These are phyloP conservation scores for Erythrocercus mccallii DNA, from an alignment of 2,113 vertebrate species.

Conservation along the genomic window DNA sequence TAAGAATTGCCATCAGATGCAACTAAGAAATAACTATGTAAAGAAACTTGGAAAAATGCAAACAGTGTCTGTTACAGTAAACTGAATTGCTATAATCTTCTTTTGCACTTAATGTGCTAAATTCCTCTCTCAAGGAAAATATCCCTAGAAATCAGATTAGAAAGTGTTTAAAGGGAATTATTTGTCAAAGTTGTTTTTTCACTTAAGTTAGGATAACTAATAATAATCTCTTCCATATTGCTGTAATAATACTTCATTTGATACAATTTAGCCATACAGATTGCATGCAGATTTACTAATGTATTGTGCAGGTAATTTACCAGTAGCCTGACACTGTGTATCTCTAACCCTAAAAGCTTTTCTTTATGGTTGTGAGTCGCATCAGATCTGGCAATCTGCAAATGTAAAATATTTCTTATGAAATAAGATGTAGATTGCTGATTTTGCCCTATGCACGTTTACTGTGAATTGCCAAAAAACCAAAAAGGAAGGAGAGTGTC, in stretches of 20 bases:
- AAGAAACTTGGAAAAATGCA: slow-evolving; percentile 19
- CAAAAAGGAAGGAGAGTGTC: neutral
- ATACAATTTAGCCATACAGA: neutral
- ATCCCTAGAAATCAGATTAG: slow-evolving; percentile 71
- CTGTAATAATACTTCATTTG: neutral
- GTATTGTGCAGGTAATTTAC: neutral
- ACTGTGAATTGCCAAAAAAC: neutral
- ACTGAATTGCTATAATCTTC: slow-evolving; percentile 62
- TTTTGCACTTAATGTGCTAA: slow-evolving; percentile 66
- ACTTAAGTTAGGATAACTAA: slow-evolving; percentile 18
- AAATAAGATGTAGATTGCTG: neutral
- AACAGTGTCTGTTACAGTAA: slow-evolving; percentile 44
- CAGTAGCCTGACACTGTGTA: neutral
- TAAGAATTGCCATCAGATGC: slow-evolving; percentile 3
- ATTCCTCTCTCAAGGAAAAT: slow-evolving; percentile 61
- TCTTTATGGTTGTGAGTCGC: neutral
- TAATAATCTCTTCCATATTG: slow-evolving; percentile 34
- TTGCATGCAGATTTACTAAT: neutral
- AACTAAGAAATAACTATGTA: slow-evolving; percentile 44
- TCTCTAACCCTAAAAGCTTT: neutral
- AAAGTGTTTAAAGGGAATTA: slow-evolving; percentile 67
- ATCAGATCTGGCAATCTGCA: neutral
- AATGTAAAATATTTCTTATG: neutral
- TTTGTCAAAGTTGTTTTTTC: slow-evolving; percentile 50
- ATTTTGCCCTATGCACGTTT: neutral